Conservation (phyloP, 2,113 vertebrate genomes). For the Mastomys natalensis region DNA sequence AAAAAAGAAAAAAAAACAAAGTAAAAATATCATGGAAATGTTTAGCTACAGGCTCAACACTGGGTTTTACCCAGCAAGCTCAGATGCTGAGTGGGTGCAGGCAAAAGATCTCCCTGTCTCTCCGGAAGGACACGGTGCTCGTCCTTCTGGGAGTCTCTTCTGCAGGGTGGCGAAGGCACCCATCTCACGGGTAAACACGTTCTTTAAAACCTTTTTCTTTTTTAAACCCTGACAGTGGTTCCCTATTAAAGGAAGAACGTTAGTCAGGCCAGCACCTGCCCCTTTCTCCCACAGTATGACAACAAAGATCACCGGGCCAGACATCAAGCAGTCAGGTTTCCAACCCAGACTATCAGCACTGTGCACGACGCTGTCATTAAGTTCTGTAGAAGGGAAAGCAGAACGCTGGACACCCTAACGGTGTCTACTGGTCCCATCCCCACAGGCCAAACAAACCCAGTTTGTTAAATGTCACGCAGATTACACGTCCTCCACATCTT, state of each 20-base stretch:
- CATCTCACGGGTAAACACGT: not conserved
- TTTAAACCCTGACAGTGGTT: not conserved
- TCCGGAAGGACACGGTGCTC: not conserved
- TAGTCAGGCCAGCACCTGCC: not conserved
- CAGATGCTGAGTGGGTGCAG: not conserved
- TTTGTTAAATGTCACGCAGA: not conserved
- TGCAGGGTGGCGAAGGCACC: not conserved
- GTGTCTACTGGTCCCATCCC: too few relatives aligned
- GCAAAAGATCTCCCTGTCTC: not conserved
- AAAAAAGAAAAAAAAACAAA: not conserved
- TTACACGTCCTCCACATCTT: not conserved
- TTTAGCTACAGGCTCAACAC: not conserved
- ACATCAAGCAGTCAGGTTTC: not conserved
- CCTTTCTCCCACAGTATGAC: not conserved
- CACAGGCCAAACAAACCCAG: not conserved
- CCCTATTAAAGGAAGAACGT: not conserved
- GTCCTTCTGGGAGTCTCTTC: not conserved
- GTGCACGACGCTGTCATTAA: not conserved
- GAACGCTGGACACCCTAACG: not conserved
- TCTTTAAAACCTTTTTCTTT: constrained; percentile 6
- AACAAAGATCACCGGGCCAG: not conserved
- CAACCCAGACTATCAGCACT: not conserved
- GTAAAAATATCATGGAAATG: constrained; percentile 35
- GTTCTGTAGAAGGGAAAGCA: not conserved
- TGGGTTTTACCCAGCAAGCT: not conserved